Evolutionary conservation across 2,888 invertebrate species (phyloP).

Genomic region (Lottia gigantea): DNA sequence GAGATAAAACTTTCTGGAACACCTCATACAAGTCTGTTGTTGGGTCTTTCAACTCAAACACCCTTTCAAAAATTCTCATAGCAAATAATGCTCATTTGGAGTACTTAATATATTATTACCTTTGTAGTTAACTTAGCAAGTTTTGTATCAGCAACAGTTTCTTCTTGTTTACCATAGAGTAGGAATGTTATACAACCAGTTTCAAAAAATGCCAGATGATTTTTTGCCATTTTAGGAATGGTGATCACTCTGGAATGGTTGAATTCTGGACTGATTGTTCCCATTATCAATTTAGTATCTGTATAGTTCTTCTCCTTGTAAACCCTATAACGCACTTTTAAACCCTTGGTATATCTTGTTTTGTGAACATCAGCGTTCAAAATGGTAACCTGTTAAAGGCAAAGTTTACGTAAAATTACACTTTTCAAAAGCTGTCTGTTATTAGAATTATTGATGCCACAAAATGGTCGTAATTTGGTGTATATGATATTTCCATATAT

Average conservation of each 20-base stretch:
- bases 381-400: slow-evolving; percentile 51
- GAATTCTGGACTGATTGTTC: slow-evolving; percentile 61
- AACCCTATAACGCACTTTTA: slow-evolving; percentile 60
- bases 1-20: too few species aligned
- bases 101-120: too few species aligned
- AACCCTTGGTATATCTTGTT: slow-evolving; percentile 62
- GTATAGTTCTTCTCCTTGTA: slow-evolving; percentile 56
- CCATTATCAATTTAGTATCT: slow-evolving; percentile 57
- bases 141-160: slow-evolving; percentile 56
- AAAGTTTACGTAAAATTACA: too few species aligned
- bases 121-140: slow-evolving; percentile 64
- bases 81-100: too few species aligned
- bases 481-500: too few species aligned
- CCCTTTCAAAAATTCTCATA: too few species aligned
- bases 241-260: slow-evolving; percentile 60
- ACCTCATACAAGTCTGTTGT: too few species aligned
- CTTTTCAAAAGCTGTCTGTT: too few species aligned
- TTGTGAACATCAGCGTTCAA: slow-evolving; percentile 59
- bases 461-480: too few species aligned
- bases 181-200: slow-evolving; percentile 64
- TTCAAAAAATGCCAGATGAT: slow-evolving; percentile 67
- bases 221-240: slow-evolving; percentile 55
- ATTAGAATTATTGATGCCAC: too few species aligned
- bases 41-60: too few species aligned
- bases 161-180: slow-evolving; percentile 67